These are phyloP conservation scores for Prochilodus magdalenae DNA, from an alignment of 2,113 vertebrate species.

Conservation along the genomic window DNA sequence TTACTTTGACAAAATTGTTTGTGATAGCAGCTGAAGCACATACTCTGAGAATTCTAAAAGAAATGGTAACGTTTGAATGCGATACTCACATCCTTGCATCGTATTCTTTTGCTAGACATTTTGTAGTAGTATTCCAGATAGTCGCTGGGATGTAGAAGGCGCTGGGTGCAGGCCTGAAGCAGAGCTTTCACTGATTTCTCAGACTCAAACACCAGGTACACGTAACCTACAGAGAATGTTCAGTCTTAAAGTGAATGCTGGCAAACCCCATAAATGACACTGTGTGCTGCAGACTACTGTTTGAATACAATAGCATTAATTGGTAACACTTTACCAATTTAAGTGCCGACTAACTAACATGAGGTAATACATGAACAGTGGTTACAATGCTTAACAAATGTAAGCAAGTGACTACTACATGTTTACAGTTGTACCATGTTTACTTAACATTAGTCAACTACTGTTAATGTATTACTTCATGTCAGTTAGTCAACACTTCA, in stretches of 20 bases:
- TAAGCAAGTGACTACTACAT: too few relatives aligned
- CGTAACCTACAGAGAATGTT: slow-evolving; percentile 81
- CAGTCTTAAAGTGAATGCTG: slow-evolving; percentile 5
- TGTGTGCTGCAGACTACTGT: background rate
- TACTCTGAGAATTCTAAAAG: background rate
- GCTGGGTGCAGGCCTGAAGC: slow-evolving; percentile 93
- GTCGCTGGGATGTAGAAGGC: slow-evolving; percentile 88
- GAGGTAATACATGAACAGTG: too few relatives aligned
- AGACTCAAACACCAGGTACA: slow-evolving; percentile 96
- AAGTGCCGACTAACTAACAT: too few relatives aligned
- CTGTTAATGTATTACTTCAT: too few relatives aligned
- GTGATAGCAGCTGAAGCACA: background rate
- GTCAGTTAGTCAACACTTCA: too few relatives aligned
- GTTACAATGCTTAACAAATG: too few relatives aligned
- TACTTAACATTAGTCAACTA: too few relatives aligned
- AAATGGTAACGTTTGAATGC: slow-evolving; percentile 54
- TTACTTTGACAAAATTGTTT: too few relatives aligned
- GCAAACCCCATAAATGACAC: background rate
- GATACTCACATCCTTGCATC: slow-evolving; percentile 92
- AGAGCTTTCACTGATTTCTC: slow-evolving; percentile 94
- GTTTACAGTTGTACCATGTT: too few relatives aligned
- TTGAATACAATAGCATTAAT: too few relatives aligned
- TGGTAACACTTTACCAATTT: too few relatives aligned
- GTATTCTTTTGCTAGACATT: slow-evolving; percentile 97
- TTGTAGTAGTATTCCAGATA: slow-evolving; percentile 95